phyloP scores from a whole-genome alignment of 2,888 invertebrate genomes.

The Lasioglossum pauxillum region DNA sequence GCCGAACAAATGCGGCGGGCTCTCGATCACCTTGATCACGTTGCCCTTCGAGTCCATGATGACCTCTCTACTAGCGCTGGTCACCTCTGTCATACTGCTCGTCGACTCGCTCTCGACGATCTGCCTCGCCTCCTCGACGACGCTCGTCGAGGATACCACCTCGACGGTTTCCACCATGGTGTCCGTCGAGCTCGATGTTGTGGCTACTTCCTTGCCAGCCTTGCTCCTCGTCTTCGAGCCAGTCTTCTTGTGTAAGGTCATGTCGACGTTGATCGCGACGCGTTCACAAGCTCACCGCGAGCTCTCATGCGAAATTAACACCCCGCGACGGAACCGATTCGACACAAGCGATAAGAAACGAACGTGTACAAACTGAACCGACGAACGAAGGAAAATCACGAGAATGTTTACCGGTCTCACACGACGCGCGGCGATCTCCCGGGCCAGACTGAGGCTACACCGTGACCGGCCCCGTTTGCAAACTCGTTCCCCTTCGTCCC shows the following conservation, averaged over 20 bases:
- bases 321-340: neutral
- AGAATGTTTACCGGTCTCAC: conserved; percentile 12
- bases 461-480: conserved; percentile 58
- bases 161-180: conserved; percentile 65
- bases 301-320: conserved; percentile 27
- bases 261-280: conserved; percentile 26
- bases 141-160: conserved; percentile 74
- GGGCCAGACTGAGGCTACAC: conserved; percentile 38
- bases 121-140: conserved; percentile 77
- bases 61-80: conserved; percentile 77
- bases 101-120: conserved; percentile 73
- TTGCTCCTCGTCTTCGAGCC: conserved; percentile 53
- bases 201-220: conserved; percentile 51
- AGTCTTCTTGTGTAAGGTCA: conserved; percentile 71
- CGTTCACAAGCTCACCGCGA: conserved; percentile 14
- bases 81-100: conserved; percentile 76
- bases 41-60: conserved; percentile 80
- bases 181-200: conserved; percentile 64
- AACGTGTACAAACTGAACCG: neutral
- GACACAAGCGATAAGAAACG: neutral
- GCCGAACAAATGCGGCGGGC: conserved; percentile 63
- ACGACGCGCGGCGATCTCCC: conserved; percentile 18
- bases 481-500: conserved; percentile 65
- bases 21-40: conserved; percentile 76
- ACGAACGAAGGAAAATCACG: neutral